These are phyloP conservation scores for Percopsis transmontana DNA, from an alignment of 2,113 vertebrate species.

Conservation along the genomic window DNA sequence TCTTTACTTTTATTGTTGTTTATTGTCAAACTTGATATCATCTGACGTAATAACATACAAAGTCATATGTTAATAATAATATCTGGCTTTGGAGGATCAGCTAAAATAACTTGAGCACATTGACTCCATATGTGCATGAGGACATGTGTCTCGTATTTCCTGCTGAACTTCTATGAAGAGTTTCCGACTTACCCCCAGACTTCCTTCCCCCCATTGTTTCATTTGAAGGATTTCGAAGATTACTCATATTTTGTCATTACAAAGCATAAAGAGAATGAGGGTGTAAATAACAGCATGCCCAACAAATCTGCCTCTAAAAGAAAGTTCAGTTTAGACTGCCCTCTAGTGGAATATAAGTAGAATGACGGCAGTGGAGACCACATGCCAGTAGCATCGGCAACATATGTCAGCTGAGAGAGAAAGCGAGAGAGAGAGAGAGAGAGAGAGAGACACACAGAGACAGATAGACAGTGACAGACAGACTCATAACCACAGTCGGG, in stretches of 20 bases:
- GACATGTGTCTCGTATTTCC: constrained; percentile 60
- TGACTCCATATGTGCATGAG: too few species aligned
- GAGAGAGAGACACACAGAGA: not conserved
- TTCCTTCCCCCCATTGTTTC: constrained; percentile 69
- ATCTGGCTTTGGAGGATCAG: too few species aligned
- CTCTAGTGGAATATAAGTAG: constrained; percentile 33
- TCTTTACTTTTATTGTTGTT: too few species aligned
- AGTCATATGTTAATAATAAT: too few species aligned
- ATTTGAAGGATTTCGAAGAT: constrained; percentile 32
- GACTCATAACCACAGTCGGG: not conserved
- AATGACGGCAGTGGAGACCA: not conserved
- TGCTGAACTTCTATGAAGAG: constrained; percentile 43
- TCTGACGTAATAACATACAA: too few species aligned
- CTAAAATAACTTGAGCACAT: too few species aligned
- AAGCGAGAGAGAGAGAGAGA: not conserved
- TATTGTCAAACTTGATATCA: too few species aligned
- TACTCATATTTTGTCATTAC: constrained; percentile 41
- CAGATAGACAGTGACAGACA: constrained; percentile 24
- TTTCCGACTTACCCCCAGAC: constrained; percentile 30
- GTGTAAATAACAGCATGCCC: too few species aligned
- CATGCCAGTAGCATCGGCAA: not conserved
- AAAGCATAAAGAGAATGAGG: constrained; percentile 12
- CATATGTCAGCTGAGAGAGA: constrained; percentile 33
- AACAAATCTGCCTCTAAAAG: too few species aligned
- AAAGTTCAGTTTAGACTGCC: too few species aligned